Evolutionary conservation across 2,888 invertebrate species (phyloP), one percentile per base, ranked within the genome.

Genomic region (Philhelius pedissequus): DNA sequence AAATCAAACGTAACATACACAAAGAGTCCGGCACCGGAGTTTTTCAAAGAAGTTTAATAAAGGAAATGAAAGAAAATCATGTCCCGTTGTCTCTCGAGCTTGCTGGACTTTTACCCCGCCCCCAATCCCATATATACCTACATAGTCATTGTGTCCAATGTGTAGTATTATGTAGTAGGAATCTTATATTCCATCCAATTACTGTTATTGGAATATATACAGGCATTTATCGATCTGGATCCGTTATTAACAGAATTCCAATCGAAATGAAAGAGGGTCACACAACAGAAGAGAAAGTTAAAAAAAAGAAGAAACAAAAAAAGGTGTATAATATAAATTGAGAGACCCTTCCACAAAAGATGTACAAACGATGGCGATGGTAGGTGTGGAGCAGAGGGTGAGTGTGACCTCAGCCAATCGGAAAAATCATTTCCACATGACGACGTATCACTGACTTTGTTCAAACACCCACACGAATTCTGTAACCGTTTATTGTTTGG

Each of bases 201-300:
- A 83, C 74, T 70, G 74, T 74, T 79, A 78, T 79, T 83, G 79
- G 70, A 70, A 70, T 83, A 78, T 83, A 78, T 74, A 69, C 64
- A 74, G 74, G 83, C 83, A 77, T 78, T 83, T 78, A 74, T 78
- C 54, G 73, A 83, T 56, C 78, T 40, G 40, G 15, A 54, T 70
- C 30, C 50, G 32, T 60, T 70, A 64, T 77, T 71, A 78, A 52
- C 69, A 43, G 82, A 83, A 78, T 78, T 77, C 77, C 83, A 79
- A 50, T 50, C 78, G 45, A 43, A 73, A 78, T 73, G 74, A 78
- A 69, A 69, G 69, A 68, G 52, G 54, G 50, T 54, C 40, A 60
- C 40, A 40, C 30, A 48, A 54, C 52, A 58, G 48, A 45, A 56
- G 56, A 50, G 40, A 48, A 48, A 50, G 38, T 52, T 32, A n/a